phyloP scores from a whole-genome alignment of 2,113 vertebrate species.

The Datnioides undecimradiatus region DNA sequence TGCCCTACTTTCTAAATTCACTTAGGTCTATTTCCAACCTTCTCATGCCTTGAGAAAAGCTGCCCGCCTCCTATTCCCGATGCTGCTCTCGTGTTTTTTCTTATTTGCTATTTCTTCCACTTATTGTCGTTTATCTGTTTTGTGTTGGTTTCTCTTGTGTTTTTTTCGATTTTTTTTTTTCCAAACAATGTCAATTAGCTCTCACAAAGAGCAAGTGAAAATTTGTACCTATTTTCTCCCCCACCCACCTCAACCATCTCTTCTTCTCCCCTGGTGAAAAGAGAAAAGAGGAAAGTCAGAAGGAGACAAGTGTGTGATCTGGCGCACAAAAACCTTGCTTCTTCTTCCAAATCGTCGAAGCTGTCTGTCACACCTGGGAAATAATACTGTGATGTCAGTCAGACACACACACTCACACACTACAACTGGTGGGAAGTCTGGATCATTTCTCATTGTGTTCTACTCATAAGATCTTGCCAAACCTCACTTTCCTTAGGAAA shows the following conservation, averaged over 20 bases:
- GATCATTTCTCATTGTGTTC: constrained; percentile 35
- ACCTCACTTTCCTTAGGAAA: constrained; percentile 27
- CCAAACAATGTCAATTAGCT: constrained; percentile 64
- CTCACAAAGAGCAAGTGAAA: constrained; percentile 48
- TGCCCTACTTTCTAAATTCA: constrained; percentile 86
- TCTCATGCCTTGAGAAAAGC: constrained; percentile 68
- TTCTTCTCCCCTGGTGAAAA: constrained; percentile 39
- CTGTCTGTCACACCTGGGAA: constrained; percentile 63
- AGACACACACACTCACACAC: constrained; percentile 21
- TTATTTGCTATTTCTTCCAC: constrained; percentile 39
- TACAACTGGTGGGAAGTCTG: constrained; percentile 18
- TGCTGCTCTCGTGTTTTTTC: constrained; percentile 9
- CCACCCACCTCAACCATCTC: constrained; percentile 27
- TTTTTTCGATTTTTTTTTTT: constrained; percentile 3
- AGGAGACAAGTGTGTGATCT: constrained; percentile 45
- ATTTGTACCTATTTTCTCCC: constrained; percentile 47
- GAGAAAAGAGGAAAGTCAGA: constrained; percentile 15
- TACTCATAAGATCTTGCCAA: constrained; percentile 38
- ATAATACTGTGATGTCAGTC: constrained; percentile 59
- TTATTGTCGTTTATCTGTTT: constrained; percentile 59
- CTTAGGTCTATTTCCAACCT: constrained; percentile 79
- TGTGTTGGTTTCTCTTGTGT: constrained; percentile 30
- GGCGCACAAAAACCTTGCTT: constrained; percentile 39
- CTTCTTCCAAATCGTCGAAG: constrained; percentile 40
- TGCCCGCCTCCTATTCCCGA: constrained; percentile 52